These are phyloP conservation scores for Dolichopus griseipennis DNA, from an alignment of 2,888 invertebrate species.

Conservation along the genomic window DNA sequence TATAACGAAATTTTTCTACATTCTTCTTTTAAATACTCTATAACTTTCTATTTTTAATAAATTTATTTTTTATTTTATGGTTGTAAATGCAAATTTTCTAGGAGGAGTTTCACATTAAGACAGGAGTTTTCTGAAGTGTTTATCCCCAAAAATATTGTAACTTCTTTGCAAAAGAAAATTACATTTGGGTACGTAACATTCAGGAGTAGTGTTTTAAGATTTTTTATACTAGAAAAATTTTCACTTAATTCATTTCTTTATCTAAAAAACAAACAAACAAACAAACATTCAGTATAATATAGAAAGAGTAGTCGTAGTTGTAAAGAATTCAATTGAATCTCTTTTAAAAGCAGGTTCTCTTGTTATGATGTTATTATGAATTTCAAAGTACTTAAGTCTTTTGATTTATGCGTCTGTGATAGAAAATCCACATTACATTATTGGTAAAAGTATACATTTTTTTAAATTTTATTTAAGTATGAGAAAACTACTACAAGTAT, in stretches of 20 bases:
- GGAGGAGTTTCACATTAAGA: not conserved
- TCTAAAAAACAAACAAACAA: no score
- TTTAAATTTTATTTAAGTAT: not conserved
- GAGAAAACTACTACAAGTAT: not conserved
- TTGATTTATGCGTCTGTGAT: constrained; percentile 8
- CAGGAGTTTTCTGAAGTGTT: not conserved
- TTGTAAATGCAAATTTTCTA: constrained; percentile 1
- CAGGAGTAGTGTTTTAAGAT: no score
- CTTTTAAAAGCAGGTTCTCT: no score
- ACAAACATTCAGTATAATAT: not conserved
- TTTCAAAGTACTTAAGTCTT: constrained; percentile 7
- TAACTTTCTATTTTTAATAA: no score
- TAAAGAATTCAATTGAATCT: not conserved
- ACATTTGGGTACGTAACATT: no score
- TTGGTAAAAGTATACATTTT: not conserved
- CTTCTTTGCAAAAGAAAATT: no score
- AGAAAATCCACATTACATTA: constrained; percentile 7
- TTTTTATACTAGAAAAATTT: no score
- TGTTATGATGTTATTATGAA: not conserved
- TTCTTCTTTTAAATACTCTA: no score
- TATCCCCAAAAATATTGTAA: not conserved
- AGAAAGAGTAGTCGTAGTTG: not conserved
- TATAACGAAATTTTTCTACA: no score
- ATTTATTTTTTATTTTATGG: not conserved
- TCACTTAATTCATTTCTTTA: no score